phyloP scores from a whole-genome alignment of 2,113 vertebrate species.

The Bothrops jararaca region DNA sequence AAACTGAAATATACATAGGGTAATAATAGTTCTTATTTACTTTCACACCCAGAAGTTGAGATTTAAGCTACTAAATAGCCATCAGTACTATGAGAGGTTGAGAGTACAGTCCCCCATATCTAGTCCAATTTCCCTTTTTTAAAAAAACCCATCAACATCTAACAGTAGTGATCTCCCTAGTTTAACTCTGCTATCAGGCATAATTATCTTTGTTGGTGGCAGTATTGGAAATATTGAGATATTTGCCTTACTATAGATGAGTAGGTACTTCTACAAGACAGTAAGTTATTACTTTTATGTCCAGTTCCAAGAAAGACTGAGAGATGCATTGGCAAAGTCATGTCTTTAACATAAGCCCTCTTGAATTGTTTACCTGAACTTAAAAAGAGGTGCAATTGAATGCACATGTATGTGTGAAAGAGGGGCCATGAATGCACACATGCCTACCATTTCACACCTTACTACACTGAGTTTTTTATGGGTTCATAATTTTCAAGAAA shows the following conservation, averaged over 20 bases:
- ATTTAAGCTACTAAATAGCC: background rate
- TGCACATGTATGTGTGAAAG: background rate
- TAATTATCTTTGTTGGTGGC: background rate
- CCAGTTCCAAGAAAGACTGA: background rate
- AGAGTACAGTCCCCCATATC: background rate
- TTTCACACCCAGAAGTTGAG: background rate
- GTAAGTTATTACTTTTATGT: background rate
- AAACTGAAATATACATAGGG: background rate
- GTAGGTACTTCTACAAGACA: background rate
- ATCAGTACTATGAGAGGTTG: background rate
- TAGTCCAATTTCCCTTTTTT: background rate
- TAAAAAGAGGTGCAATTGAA: background rate
- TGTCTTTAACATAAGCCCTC: background rate
- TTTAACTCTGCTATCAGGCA: background rate
- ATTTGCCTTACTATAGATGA: background rate
- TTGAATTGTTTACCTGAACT: background rate
- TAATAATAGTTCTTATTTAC: too few relatives aligned
- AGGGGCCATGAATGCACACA: background rate
- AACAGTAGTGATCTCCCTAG: background rate
- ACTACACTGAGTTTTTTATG: background rate
- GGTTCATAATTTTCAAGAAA: background rate
- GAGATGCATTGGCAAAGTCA: background rate
- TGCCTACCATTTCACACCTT: background rate
- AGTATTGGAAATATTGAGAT: background rate
- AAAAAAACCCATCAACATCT: background rate